Percentiles rank a stretch among this genome's conserved stretches.
Conservation (phyloP, 1,140 invertebrate species). For the Meloidogyne chitwoodi region DNA sequence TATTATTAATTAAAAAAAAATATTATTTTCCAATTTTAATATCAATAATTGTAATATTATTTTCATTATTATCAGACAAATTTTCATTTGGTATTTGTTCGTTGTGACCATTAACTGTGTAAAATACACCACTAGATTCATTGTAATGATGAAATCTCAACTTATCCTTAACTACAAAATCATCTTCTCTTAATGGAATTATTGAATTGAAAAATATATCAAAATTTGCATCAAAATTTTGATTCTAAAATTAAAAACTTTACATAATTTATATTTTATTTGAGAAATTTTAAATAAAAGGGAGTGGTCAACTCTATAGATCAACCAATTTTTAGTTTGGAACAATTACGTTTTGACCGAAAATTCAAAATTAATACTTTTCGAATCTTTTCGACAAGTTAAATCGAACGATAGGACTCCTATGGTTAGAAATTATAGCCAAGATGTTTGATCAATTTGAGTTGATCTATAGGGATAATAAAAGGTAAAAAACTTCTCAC, state of each 20-base stretch:
- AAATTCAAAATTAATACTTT: no score
- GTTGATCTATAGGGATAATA: no score
- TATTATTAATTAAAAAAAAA: not conserved
- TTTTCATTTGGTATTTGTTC: not conserved
- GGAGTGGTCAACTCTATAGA: no score
- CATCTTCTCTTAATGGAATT: not conserved
- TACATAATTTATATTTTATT: no score
- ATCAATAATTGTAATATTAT: not conserved
- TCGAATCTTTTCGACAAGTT: no score
- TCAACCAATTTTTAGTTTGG: no score
- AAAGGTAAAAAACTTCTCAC: not conserved
- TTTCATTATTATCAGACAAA: not conserved
- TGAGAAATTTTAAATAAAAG: no score
- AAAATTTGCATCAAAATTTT: not conserved
- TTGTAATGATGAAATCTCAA: not conserved
- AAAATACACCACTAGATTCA: not conserved
- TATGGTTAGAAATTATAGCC: no score
- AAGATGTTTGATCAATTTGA: no score
- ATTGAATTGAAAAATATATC: not conserved
- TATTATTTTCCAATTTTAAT: not conserved
- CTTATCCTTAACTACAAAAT: not conserved
- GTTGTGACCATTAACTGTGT: not conserved
- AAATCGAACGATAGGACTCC: no score
- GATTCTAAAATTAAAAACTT: not conserved
- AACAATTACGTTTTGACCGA: no score